Evolutionary conservation across 2,888 invertebrate species (phyloP), one percentile per base, ranked within the genome.

Genomic region (Coelinius sp.): DNA sequence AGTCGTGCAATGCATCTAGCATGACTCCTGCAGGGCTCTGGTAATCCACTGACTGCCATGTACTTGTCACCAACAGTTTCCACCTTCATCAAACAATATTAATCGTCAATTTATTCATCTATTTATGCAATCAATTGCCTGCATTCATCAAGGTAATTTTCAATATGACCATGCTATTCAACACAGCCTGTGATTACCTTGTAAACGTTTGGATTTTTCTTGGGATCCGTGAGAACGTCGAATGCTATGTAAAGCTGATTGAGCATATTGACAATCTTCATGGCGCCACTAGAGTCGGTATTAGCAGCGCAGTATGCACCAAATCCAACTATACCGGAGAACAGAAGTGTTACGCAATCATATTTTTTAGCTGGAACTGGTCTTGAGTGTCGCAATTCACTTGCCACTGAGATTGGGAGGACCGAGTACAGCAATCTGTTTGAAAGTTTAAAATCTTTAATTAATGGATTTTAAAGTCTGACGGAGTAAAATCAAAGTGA

Each of bases 41-140:
- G 98, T 67, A 98, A 89, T 56, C 98, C 98, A 80, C 97, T 96
- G 0, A 97, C 98, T 0, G 97, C 97, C 98, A 98, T 98, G 87
- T 98, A 98, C 88, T 98, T 98, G 88, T 98, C 98, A 73, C 98
- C 98, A 22, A 98, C 97, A 10, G 98, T 98, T 89, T 98, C 98
- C 74, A 98, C 97, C 97, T 97, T 22, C 56, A 59, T 53, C 38
- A 53, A 2, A 14, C n/a, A 66, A 59, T 66, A 69, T 38, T 12
- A 20, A 24, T 35, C 22, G 27, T 24, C n/a, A 35, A 12, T n/a
- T 31, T 35, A 56, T 41, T 68, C 41, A 14, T 67, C 17, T 5
- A 24, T n/a, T 41, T 12, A n/a, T n/a, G n/a, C n/a, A 1, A 10
- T 41, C 41, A 41, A n/a, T 12, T 41, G 41, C 41, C 41, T n/a